Evolutionary conservation across 2,113 vertebrate genomes (phyloP), one percentile per base, ranked within the genome.

Genomic region (Cavia porcellus): DNA sequence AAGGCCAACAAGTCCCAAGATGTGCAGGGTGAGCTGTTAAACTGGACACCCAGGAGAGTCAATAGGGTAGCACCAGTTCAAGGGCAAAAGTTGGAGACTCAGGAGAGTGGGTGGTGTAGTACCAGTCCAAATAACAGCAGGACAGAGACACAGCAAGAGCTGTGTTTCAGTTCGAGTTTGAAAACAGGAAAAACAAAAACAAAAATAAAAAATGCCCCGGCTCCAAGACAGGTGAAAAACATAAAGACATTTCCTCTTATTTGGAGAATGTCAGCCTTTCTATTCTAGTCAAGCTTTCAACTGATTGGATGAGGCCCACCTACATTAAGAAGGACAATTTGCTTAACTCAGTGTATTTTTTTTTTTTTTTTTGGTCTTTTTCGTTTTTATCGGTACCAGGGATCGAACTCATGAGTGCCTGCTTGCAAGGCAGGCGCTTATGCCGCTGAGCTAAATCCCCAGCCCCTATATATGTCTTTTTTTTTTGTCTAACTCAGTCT

Each of bases 51-150:
- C 66, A 77, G 17, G 45, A 87, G 38, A 91, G 64, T 52, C 5
- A 1, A 55, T 72, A 13, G 45, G 2, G 14, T 42, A 62, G 19
- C 83, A 90, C 45, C 52, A 82, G 32, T 47, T 59, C 17, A 74
- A 57, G 64, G 80, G n/a, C 92, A 83, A 90, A 95, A 52, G 72
- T 42, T 22, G 20, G 32, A 92, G 94, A 87, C 50, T 86, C 68
- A 70, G 13, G 62, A 88, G 47, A 92, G 59, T 42, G 14, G 13
- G 77, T 64, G 32, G 70, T 9, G 13, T 45, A 66, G 52, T 47
- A 68, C 15, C 59, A 57, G 38, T 74, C 47, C 47, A 52, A 88
- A 30, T 61, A 70, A 55, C 17, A 82, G 64, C 64, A 68, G 28
- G 14, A 55, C 47, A 11, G 32, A 94, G 24, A 61, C 9, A 75